Conservation (phyloP, 2,888 invertebrate genomes). For the Stenichneumon culpator region DNA sequence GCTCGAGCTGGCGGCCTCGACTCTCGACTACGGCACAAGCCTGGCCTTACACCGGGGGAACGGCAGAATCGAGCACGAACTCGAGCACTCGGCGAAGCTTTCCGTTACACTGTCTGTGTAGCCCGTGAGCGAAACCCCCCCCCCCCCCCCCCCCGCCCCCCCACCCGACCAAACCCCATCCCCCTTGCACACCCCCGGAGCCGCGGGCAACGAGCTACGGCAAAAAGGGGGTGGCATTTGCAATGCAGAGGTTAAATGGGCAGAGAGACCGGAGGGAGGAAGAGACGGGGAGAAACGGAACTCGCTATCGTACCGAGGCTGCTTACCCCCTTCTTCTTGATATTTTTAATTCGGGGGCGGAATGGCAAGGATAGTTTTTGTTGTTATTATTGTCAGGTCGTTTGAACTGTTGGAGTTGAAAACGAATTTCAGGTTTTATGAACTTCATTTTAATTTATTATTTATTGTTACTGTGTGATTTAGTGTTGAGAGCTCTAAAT, state of each 20-base stretch:
- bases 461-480: no score
- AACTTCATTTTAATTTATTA: no score
- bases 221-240: conserved; percentile 84
- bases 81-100: conserved; percentile 47
- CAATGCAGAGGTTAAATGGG: conserved; percentile 85
- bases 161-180: no score
- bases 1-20: conserved; percentile 13
- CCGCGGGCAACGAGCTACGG: conserved; percentile 70
- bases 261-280: conserved; percentile 72
- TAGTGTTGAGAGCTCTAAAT: no score
- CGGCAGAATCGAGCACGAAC: conserved; percentile 5
- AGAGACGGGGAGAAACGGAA: conserved; percentile 28
- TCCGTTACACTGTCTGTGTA: conserved; percentile 23
- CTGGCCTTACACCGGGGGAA: neutral
- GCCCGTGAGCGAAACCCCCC: conserved; percentile 53
- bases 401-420: no score
- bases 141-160: neutral
- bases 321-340: conserved; percentile 7
- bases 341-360: neutral
- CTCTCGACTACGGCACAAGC: conserved; percentile 3
- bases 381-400: neutral
- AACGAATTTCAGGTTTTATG: no score
- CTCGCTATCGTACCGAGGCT: neutral
- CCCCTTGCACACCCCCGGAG: conserved; percentile 56
- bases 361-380: neutral